Base-by-base conservation (phyloP, 2,888 invertebrate genomes). In the Alcis repandata region DNA sequence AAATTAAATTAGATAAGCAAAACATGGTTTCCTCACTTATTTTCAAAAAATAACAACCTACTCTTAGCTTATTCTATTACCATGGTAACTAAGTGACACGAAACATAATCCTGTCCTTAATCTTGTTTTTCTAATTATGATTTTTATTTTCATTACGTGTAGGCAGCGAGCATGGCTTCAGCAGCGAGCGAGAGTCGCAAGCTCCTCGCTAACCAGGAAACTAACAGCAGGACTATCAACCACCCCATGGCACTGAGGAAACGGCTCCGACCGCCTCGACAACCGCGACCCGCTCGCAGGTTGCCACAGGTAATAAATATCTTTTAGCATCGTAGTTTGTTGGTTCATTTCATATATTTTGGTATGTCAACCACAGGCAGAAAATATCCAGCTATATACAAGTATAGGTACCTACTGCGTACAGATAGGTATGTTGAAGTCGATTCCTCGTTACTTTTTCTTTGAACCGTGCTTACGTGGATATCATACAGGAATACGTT, bases 151-250 rank as follows among this genome's bases (percentile, higher is more conserved):
- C 0, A 10, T 7, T 45, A 8, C 36, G 8, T 36, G 13, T 33
- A 92, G 90, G 95, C 95, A 52, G 95, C 95, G 40, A 95, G 95
- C 76, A 94, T 94, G 79, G 94, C 94, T 41, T 94, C 95, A 68
- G 95, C 90, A 60, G 94, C 88, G 80, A 94, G 88, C 86, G 94
- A 92, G 74, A 88, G 88, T 68, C 88, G 89, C 27, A 91, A 91
- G 79, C 88, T 89, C 70, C 88, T 86, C 73, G 91, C 89, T 76
- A 94, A 76, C 79, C 90, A 88, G 80, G 92, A 88, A 77, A 87
- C 76, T 74, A 94, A 81, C 92, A 86, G 83, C 38, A 85, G 90
- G 4, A 88, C 88, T 61, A 93, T 93, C 77, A 94, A 86, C 82
- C 92, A 93, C 70, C 92, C 93, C 32, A 91, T 93, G 90, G 89